Evolutionary conservation across 2,113 vertebrate genomes (phyloP), one percentile per base, ranked within the genome.

Genomic region (Cairina moschata): DNA sequence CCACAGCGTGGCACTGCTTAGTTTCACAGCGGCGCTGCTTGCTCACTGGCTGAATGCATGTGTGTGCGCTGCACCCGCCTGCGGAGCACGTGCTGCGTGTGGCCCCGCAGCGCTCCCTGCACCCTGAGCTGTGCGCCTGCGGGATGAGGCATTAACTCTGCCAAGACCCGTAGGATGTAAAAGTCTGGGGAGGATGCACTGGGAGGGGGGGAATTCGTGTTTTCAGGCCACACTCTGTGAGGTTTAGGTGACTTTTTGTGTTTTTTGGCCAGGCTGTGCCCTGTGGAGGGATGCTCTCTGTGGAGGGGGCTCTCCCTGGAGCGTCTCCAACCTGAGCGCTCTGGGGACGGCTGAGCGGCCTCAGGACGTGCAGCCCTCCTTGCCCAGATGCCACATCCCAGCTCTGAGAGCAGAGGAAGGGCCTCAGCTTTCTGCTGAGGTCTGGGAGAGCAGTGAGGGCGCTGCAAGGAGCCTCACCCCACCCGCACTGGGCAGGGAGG

Each of bases 131-230:
- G 67, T 4, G 13, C 0, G 7, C 29, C 81, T 26, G n/a, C 50
- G 26, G n/a, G 34, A 8, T 0, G 2, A 56, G 58, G n/a, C 23
- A 7, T 22, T 38, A 88, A 55, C 72, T 25, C 59, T 36, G 10
- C 25, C 28, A 46, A 72, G 48, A 9, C 71, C 59, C 9, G 3
- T 4, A 32, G 75, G 67, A 10, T 77, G 63, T 38, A 38, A 74
- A 75, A 36, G 18, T 78, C 28, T 75, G 78, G 52, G 5, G 11
- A 55, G 23, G 38, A 10, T 32, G 5, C 20, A 44, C 46, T 3
- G 13, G 48, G 21, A 26, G 31, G 56, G 0, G 2, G 12, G 20
- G 15, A 5, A 58, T 31, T 6, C 6, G 4, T 3, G 1, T 63
- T 73, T 72, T 59, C 55, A 48, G 67, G 18, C 85, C 56, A 13